Evolutionary conservation across 2,797 vertebrate species (phyloP), one percentile per base, ranked within the genome.

Genomic region (Protonibea diacanthus): DNA sequence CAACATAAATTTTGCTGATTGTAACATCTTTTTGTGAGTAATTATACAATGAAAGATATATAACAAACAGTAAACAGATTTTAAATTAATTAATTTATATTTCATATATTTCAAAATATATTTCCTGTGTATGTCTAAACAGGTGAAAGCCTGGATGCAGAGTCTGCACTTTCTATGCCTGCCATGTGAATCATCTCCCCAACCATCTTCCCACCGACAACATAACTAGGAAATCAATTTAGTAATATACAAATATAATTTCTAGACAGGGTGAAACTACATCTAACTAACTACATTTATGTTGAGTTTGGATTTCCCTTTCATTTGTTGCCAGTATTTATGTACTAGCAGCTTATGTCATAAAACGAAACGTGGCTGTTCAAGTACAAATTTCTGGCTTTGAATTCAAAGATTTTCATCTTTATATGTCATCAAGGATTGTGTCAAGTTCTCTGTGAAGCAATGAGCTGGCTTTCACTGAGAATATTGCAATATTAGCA

Each of bases 401-500:
- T 51, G n/a, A 51, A 21, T 51, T 53, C 51, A 23, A 8, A 55
- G 13, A 55, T 14, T 33, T 5, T 1, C 48, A 51, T 17, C 9
- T 52, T 40, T 11, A 65, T 11, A 17, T 17, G n/a, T 13, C 1
- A 1, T 33, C 3, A 0, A 15, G 3, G 49, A 48, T 23, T 51
- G n/a, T 49, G 6, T 62, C 17, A 66, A 38, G n/a, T 40, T 8
- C 18, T 33, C 44, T 10, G 13, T 23, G 11, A 13, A 15, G 38
- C 17, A 49, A 67, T 73, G 8, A 68, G 56, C 8, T 29, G 44
- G 7, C 7, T 9, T 67, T 61, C 18, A 52, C 11, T 17, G 59
- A 65, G 18, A 42, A 47, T 58, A 58, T 14, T 45, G 45, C 17
- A 57, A 55, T 25, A 72, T 62, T 56, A 38, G 8, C 9, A 53